A percentile compares a stretch with the other conserved stretches of the same genome.
Conservation (phyloP, 2,797 vertebrate genomes). For the Spinus olivaceus region DNA sequence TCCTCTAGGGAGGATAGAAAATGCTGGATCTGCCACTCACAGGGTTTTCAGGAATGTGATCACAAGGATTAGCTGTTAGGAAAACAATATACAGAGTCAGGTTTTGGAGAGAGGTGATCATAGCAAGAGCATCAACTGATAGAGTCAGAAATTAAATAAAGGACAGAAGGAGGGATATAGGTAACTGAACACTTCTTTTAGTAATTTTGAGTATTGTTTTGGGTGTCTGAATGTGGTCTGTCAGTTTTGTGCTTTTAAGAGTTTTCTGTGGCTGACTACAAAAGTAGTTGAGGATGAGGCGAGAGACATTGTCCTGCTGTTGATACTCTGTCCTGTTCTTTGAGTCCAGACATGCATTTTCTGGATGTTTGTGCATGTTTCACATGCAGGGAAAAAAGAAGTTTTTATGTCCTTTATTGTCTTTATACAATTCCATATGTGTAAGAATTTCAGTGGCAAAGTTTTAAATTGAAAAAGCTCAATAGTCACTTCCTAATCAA, state of each 20-base stretch:
- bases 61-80: neutral
- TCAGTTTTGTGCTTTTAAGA: neutral
- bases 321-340: neutral
- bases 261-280: neutral
- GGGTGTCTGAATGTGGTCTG: neutral
- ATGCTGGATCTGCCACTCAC: neutral
- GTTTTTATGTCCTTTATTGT: neutral
- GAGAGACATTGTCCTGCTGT: neutral
- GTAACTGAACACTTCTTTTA: neutral
- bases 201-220: neutral
- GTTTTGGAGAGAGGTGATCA: neutral
- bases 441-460: neutral
- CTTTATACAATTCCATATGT: neutral
- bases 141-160: neutral
- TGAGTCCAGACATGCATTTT: neutral
- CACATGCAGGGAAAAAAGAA: neutral
- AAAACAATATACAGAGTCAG: neutral
- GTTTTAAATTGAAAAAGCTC: neutral
- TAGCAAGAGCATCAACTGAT: neutral
- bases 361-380: neutral
- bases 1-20: neutral
- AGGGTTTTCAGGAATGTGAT: neutral
- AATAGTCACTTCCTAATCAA: neutral
- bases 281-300: neutral
- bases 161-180: neutral